Evolutionary conservation across 1,140 invertebrate species (phyloP).

Genomic region (Eurosta solidaginis): DNA sequence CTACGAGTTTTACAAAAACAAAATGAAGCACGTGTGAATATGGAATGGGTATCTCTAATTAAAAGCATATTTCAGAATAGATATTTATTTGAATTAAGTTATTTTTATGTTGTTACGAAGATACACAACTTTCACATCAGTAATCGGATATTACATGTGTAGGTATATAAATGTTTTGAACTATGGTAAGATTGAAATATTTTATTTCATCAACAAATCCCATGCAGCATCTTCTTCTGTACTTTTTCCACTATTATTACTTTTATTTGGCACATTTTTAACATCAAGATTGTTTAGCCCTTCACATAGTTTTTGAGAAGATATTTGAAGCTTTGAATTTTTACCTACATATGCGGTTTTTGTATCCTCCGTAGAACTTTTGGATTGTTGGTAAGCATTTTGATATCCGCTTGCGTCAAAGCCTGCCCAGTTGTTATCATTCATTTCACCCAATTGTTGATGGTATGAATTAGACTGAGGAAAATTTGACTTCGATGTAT

Average conservation of each 20-base stretch:
- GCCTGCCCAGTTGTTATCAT: conserved; percentile 33
- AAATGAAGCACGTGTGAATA: too few species aligned
- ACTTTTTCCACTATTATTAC: conserved; percentile 50
- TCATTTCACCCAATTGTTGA: not conserved
- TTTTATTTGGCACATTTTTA: conserved; percentile 48
- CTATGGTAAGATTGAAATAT: not conserved
- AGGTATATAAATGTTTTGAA: not conserved
- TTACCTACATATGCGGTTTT: conserved; percentile 27
- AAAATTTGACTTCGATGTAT: not conserved
- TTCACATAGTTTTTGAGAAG: conserved; percentile 56
- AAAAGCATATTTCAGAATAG: not conserved
- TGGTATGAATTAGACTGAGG: conserved; percentile 26
- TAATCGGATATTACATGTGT: not conserved
- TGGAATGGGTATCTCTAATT: too few species aligned
- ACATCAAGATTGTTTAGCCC: conserved; percentile 63
- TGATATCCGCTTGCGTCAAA: conserved; percentile 30
- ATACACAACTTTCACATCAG: not conserved
- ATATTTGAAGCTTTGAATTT: conserved; percentile 50
- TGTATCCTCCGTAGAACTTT: not conserved
- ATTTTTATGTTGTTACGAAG: too few species aligned
- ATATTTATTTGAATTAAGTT: not conserved
- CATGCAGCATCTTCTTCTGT: conserved; percentile 64
- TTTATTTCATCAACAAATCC: conserved; percentile 63
- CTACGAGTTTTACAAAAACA: too few species aligned
- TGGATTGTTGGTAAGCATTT: not conserved